Base-by-base conservation (phyloP, 2,113 vertebrate species). In the Struthio camelus region DNA sequence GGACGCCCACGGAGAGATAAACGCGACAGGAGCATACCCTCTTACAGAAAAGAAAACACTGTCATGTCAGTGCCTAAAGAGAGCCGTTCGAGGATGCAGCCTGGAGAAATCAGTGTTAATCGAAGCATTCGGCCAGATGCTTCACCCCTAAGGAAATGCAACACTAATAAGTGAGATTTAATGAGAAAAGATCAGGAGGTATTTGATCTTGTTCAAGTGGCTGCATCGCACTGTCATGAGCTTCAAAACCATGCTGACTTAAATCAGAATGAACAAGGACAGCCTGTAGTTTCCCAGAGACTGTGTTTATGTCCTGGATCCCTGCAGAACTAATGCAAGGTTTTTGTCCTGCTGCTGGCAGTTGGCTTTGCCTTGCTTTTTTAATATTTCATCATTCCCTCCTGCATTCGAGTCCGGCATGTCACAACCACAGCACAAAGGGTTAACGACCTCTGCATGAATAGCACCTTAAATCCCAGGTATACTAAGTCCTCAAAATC, bases 191-290 rank as follows among this genome's bases (percentile, higher is more conserved):
- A 42, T 7, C 2, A 2, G 61, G n/a, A 25, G 82, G 62, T 27
- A 90, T 12, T 51, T 6, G 93, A 94, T 59, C 94, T 20, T 12
- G 7, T 8, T 46, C 69, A 72, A 9, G 62, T 20, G 40, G 23
- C 19, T 70, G 42, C 44, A 16, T 14, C 12, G n/a, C 17, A 9
- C 36, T 40, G 62, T 27, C 0, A 0, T 4, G 46, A 27, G 22
- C 82, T 82, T 61, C 14, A 1, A 27, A 61, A 42, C 25, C 2
- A 1, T 0, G 0, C 2, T 3, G 10, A 11, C 50, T 28, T 59
- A 27, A 19, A 18, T 12, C 0, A 0, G 51, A 69, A 59, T 9
- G 58, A 28, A 22, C 6, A 2, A 62, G 40, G 22, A 51, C 11
- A 69, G 30, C 19, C 30, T 11, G 30, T 11, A 34, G 56, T 18